phyloP scores from a whole-genome alignment of 2,888 invertebrate genomes.

The Drosophila vallismaia region DNA sequence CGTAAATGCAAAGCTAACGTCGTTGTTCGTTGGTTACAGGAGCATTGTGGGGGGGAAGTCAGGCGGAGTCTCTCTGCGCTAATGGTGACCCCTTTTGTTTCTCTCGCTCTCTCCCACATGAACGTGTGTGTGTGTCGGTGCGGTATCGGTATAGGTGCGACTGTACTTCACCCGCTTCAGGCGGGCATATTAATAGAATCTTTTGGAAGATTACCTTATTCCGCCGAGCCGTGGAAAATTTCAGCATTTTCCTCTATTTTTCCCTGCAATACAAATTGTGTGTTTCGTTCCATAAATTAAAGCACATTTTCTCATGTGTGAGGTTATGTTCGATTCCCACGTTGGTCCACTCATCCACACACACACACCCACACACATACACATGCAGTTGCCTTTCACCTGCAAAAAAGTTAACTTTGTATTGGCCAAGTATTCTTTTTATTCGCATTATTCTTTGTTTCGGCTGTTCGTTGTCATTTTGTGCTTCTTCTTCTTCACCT shows the following conservation, averaged over 20 bases:
- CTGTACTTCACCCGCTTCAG: conserved; percentile 69
- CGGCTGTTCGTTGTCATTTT: conserved; percentile 70
- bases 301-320: conserved; percentile 72
- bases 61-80: conserved; percentile 44
- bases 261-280: conserved; percentile 17
- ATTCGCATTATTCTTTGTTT: conserved; percentile 66
- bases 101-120: conserved; percentile 42
- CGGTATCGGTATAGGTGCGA: conserved; percentile 61
- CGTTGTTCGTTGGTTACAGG: conserved; percentile 62
- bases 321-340: conserved; percentile 65
- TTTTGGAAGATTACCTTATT: conserved; percentile 35
- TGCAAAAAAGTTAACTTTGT: conserved; percentile 62
- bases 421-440: conserved; percentile 55
- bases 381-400: conserved; percentile 59
- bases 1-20: conserved; percentile 77
- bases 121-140: background rate
- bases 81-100: conserved; percentile 64
- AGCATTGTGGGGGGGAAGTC: conserved; percentile 58
- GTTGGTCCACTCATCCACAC: conserved; percentile 28
- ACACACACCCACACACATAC: conserved; percentile 26
- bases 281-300: conserved; percentile 14
- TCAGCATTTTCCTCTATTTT: background rate
- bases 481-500: conserved; percentile 61
- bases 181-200: conserved; percentile 57
- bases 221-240: conserved; percentile 21